Base-by-base conservation (phyloP, 2,113 vertebrate species). In the Apeltes quadracus region DNA sequence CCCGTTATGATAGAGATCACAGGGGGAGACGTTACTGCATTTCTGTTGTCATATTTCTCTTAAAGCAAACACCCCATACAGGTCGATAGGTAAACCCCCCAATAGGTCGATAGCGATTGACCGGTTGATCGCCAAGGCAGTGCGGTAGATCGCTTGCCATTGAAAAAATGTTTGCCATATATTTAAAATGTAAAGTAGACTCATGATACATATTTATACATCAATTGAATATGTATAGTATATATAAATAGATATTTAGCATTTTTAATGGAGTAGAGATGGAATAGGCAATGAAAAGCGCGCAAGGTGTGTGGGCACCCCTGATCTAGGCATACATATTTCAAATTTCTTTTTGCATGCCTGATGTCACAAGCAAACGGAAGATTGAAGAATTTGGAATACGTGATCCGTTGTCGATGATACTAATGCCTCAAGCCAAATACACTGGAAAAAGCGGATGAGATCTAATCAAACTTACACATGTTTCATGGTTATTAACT, bases 341-440 rank as follows among this genome's bases (percentile, higher is more conserved):
- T 70, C 38, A 38, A 38, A 59, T 48, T 50, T 34, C 22, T 56
- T n/a, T 58, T 58, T 70, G 22, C 55, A 50, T 15, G 36, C 14
- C 56, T 50, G 22, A 71, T 16, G 3, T 69, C 15, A 36, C 56
- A 50, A n/a, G 39, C 9, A 25, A 32, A 59, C 14, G 36, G 55
- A 48, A 46, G 43, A 70, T 27, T 50, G 22, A 13, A 13, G 46
- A 57, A 71, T 61, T 51, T 53, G 22, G 32, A 58, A 41, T 70
- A 51, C 61, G 22, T 53, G 53, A 53, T 71, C 32, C 18, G 51
- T 38, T 15, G 16, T 71, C 22, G n/a, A n/a, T 27, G n/a, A n/a
- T 27, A 34, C 39, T 46, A 20, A 32, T 4, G 7, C 22, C 12
- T 38, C 10, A 50, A 46, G 34, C 44, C 15, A 59, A 39, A 25